phyloP scores from a whole-genome alignment of 2,113 vertebrate species.

The Coptodon bakossiorum region DNA sequence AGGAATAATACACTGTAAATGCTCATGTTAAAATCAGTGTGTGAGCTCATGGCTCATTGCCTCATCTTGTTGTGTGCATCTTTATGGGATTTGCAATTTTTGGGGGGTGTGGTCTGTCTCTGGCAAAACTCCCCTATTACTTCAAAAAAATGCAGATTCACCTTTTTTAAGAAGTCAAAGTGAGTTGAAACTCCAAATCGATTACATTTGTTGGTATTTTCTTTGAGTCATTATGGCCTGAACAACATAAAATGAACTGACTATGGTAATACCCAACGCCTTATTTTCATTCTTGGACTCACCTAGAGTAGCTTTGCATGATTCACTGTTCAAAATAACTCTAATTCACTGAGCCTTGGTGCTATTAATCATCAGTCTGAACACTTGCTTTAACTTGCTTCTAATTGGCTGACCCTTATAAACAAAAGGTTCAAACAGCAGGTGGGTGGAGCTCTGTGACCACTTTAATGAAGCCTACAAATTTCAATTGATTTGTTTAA shows the following conservation, averaged over 20 bases:
- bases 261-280: accelerated
- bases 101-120: accelerated
- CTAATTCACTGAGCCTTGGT: background rate
- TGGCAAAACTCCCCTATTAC: background rate
- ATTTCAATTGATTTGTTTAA: background rate
- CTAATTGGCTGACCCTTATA: background rate
- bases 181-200: background rate
- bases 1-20: background rate
- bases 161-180: background rate
- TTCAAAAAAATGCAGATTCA: background rate
- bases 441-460: background rate
- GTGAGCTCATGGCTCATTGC: background rate
- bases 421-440: background rate
- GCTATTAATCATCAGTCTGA: background rate
- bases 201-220: background rate
- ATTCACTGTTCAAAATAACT: background rate
- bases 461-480: background rate
- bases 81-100: background rate
- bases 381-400: background rate
- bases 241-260: background rate
- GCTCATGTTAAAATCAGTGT: background rate
- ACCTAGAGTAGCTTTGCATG: background rate
- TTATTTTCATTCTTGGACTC: background rate
- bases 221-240: background rate
- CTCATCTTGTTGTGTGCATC: background rate